Conservation (phyloP, 2,113 vertebrate species). For the Cacatua alba region DNA sequence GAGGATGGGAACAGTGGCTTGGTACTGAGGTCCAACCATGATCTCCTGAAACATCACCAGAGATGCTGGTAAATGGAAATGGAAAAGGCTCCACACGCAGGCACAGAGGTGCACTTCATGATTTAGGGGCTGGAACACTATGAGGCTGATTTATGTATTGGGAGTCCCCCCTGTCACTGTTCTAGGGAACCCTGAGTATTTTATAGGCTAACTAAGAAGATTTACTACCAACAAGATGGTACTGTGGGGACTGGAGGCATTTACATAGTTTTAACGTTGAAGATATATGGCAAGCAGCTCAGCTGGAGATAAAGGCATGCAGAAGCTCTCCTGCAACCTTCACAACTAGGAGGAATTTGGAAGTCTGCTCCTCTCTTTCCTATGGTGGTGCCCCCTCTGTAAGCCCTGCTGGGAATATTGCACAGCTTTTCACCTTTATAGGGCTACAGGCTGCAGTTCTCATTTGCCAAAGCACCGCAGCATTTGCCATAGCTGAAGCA, state of each 20-base stretch:
- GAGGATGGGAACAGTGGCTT: constrained; percentile 86
- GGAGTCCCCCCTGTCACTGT: neutral
- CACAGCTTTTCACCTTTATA: neutral
- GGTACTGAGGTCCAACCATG: constrained; percentile 93
- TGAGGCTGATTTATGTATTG: neutral
- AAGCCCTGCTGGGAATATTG: neutral
- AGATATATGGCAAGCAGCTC: neutral
- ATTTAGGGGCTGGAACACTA: neutral
- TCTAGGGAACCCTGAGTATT: neutral
- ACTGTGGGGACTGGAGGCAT: neutral
- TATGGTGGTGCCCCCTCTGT: neutral
- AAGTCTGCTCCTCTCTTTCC: neutral
- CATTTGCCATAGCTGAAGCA: neutral
- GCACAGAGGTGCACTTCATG: neutral
- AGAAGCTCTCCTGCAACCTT: neutral
- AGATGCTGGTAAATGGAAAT: neutral
- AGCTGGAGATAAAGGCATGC: neutral
- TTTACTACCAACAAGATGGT: neutral
- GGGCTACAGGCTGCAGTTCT: neutral
- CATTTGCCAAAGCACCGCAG: neutral
- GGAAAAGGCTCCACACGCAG: fast-evolving
- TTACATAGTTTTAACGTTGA: neutral
- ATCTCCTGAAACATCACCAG: constrained; percentile 82
- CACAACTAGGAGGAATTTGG: neutral
- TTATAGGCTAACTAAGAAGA: neutral